Evolutionary conservation across 1,140 invertebrate genomes (phyloP), one percentile per base, ranked within the genome.

Genomic region (Plectrocnemia conspersa): DNA sequence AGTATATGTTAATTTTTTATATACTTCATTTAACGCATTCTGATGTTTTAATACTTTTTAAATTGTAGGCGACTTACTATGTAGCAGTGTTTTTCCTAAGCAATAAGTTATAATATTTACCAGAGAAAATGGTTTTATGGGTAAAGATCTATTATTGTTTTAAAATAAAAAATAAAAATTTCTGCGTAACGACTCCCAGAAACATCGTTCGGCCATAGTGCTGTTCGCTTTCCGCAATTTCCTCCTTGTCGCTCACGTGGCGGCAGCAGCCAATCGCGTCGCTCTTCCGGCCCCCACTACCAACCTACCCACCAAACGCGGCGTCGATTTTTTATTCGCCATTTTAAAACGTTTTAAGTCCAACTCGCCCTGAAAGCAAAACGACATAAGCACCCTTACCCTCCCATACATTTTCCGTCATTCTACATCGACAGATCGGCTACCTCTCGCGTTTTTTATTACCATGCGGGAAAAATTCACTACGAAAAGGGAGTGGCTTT

Each of bases 171-270:
- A n/a, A n/a, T n/a, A n/a, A n/a, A n/a, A n/a, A n/a, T n/a, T n/a
- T n/a, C n/a, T n/a, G n/a, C n/a, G n/a, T n/a, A n/a, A n/a, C n/a
- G n/a, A n/a, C n/a, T n/a, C n/a, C n/a, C n/a, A n/a, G n/a, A n/a
- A n/a, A n/a, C 6, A 16, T 32, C 48, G 33, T 21, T 45, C 42
- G 29, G 44, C 47, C 45, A 53, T 60, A 40, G 49, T 54, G 47
- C 52, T 49, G 52, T 49, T 38, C 53, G 52, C 52, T 60, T 54
- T 45, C 58, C 58, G 58, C 58, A 55, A 52, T 60, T 56, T 60
- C 58, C 58, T 53, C 45, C 54, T 52, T 46, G 54, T 36, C 50
- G 32, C 52, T 44, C 56, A 29, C 55, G 11, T 10, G 24, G 25
- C 48, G 44, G 16, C 27, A 9, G 29, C 45, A 54, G 54, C 58